Percentiles rank a stretch among this genome's conserved stretches.
Evolutionary conservation across 2,797 vertebrate species (phyloP).

Genomic region (Alcedo atthis): DNA sequence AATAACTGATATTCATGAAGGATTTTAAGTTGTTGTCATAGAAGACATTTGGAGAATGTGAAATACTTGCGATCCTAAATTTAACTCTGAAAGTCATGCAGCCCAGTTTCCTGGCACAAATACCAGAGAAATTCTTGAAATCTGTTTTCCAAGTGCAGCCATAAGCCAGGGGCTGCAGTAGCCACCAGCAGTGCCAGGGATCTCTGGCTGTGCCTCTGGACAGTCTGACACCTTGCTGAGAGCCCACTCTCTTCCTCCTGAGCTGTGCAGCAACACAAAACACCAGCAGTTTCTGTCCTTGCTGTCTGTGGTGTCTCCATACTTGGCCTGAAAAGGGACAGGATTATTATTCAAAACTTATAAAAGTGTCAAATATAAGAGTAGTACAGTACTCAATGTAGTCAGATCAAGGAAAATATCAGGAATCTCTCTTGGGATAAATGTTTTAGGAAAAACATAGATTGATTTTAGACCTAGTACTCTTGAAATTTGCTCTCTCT

Average conservation of each 20-base stretch:
- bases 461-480: background rate
- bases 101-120: conserved; percentile 51
- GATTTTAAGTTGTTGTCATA: conserved; percentile 15
- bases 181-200: background rate
- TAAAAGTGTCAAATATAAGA: background rate
- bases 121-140: conserved; percentile 45
- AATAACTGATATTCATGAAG: background rate
- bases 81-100: conserved; percentile 44
- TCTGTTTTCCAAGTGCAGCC: background rate
- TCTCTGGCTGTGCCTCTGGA: background rate
- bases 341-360: background rate
- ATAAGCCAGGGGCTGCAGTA: background rate
- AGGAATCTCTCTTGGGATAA: background rate
- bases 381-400: background rate
- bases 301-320: background rate
- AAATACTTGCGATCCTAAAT: conserved; percentile 46
- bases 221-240: background rate
- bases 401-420: background rate
- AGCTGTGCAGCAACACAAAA: background rate
- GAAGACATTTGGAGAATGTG: conserved; percentile 15
- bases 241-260: background rate
- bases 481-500: background rate
- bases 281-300: background rate
- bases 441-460: background rate
- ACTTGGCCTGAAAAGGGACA: background rate